Base-by-base conservation (phyloP, 2,888 invertebrate species). In the Barypeithes pellucidus region DNA sequence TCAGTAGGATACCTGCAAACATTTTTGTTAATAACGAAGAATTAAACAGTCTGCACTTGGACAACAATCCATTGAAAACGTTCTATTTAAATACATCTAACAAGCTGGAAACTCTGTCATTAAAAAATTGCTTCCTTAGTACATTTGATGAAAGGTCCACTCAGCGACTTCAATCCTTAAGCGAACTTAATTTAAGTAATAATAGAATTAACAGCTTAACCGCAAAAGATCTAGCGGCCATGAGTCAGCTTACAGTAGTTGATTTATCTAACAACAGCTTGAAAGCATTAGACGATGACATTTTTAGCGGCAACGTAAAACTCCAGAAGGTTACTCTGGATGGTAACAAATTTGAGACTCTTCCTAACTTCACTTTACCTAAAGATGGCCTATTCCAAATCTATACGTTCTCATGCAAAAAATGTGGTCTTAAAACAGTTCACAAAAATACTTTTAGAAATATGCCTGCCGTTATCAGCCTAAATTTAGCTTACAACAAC, bases 241-340 rank as follows among this genome's bases (percentile, higher is more conserved):
- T 94, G 72, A 88, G 89, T 67, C 90, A 91, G 76, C 87, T 95
- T 45, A 90, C 91, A 77, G 89, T 91, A 81, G 88, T 95, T 75
- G 93, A 95, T 84, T 87, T 95, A 74, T 93, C 94, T 2, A 89
- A 90, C 79, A 95, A 95, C 82, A 88, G 90, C 75, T 84, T 95
- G 62, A 90, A 90, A 66, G 89, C 90, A 75, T 86, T 94, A 36
- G 91, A 91, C 0, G 89, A 90, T 71, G 89, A 91, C 82, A 87
- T 94, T 61, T 93, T 95, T 81, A 89, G 89, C 76, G 89, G 90
- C 80, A 94, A 94, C 82, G 87, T 89, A 12, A 90, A 91, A 80
- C 84, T 94, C 54, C 91, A 93, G 79, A 90, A 91, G 76, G 89
- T 94, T 75, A 88, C 91, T 77, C 88, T 94, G 82, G 92, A 91